Percentiles rank a stretch among this genome's conserved stretches.
Conservation (phyloP, 2,888 invertebrate genomes). For the Microctonus aethiopoides region DNA sequence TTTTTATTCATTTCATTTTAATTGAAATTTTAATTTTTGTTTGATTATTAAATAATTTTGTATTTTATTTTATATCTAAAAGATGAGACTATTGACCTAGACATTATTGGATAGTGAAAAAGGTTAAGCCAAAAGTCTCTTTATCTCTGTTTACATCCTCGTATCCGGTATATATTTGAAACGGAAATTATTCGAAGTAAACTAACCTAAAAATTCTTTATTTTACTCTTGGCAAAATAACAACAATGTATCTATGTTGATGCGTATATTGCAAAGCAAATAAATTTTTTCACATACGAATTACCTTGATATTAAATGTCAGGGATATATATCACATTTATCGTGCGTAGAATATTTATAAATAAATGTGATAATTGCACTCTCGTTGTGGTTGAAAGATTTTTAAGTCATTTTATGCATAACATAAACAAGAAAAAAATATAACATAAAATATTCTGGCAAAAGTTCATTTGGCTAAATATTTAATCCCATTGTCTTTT, state of each 20-base stretch:
- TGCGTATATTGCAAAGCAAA: not conserved
- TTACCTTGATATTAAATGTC: not conserved
- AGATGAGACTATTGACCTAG: slow-evolving; percentile 27
- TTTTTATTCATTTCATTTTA: not conserved
- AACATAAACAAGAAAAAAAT: not conserved
- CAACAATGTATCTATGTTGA: not conserved
- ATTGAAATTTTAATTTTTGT: too few species aligned
- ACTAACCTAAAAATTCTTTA: slow-evolving; percentile 10
- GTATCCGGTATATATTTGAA: not conserved
- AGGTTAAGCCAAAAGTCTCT: not conserved
- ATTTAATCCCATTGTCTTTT: not conserved
- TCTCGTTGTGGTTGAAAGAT: not conserved
- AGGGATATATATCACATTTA: not conserved
- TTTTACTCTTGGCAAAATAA: slow-evolving; percentile 14
- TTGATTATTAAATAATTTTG: not conserved
- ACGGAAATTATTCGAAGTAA: not conserved
- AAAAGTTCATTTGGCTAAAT: not conserved
- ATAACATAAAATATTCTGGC: too few species aligned
- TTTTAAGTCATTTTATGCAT: not conserved
- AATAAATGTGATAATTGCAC: not conserved
- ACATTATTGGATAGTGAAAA: slow-evolving; percentile 11
- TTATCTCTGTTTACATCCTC: not conserved
- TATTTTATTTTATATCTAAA: not conserved
- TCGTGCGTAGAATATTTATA: not conserved
- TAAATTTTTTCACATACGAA: not conserved